Evolutionary conservation across 2,797 vertebrate genomes (phyloP).

Genomic region (Amazona ochrocephala): DNA sequence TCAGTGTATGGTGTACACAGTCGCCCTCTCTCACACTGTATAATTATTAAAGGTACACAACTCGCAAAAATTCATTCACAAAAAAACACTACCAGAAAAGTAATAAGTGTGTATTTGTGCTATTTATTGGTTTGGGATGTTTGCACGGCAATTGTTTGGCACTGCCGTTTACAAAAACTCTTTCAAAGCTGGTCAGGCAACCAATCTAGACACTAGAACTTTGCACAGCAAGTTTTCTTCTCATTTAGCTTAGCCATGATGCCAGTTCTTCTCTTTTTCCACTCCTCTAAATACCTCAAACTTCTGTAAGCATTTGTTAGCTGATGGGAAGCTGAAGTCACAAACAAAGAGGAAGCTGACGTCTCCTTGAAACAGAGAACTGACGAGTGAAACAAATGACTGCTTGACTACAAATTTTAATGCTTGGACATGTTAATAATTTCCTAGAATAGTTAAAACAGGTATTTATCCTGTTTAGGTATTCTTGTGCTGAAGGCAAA

Average conservation of each 20-base stretch:
- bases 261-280: background rate
- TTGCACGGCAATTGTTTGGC: background rate
- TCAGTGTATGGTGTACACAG: background rate
- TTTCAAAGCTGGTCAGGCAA: background rate
- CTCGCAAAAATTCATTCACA: background rate
- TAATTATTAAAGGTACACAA: rapidly evolving
- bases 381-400: background rate
- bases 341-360: background rate
- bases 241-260: rapidly evolving
- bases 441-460: background rate
- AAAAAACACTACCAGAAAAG: background rate
- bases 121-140: background rate
- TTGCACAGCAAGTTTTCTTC: background rate
- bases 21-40: background rate
- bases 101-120: background rate
- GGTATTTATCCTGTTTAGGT: background rate
- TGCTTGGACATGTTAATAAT: background rate
- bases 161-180: background rate
- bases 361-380: background rate
- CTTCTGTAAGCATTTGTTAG: background rate
- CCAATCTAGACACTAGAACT: background rate
- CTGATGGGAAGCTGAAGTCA: background rate
- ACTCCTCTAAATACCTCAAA: background rate
- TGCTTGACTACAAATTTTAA: background rate
- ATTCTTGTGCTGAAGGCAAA: background rate